A percentile compares a stretch with the other conserved stretches of the same genome.
Evolutionary conservation across 1,140 invertebrate species (phyloP).

Genomic region (Apolygus lucorum): DNA sequence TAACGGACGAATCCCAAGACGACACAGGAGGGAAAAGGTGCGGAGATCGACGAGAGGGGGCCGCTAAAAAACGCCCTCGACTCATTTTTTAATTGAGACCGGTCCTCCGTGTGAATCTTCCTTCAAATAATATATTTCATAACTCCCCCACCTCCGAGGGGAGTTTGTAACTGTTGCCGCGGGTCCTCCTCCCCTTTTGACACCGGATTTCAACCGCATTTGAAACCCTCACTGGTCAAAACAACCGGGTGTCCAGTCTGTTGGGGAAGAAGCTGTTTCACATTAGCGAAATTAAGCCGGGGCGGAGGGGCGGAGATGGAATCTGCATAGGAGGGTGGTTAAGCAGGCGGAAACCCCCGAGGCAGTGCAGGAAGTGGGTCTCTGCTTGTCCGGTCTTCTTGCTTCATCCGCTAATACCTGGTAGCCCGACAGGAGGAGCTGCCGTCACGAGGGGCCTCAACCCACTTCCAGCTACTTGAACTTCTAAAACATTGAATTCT

Average conservation of each 20-base stretch:
- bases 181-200: not conserved
- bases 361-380: not conserved
- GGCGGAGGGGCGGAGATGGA: not conserved
- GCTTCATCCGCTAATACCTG: not conserved
- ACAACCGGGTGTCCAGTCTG: not conserved
- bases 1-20: not conserved
- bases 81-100: slow-evolving; percentile 14
- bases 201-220: not conserved
- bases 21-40: not conserved
- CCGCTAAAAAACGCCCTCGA: not conserved
- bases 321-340: not conserved
- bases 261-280: not conserved
- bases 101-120: slow-evolving; percentile 10
- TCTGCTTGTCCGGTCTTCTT: not conserved
- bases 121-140: slow-evolving; percentile 2
- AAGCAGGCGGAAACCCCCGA: not conserved
- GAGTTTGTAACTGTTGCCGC: slow-evolving; percentile 5
- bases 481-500: not conserved
- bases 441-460: not conserved
- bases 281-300: not conserved
- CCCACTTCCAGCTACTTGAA: not conserved
- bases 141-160: not conserved
- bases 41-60: not conserved
- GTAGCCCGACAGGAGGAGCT: not conserved
- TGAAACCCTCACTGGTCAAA: not conserved